Percentiles rank a stretch among this genome's conserved stretches.
Evolutionary conservation across 2,888 invertebrate species (phyloP).

Genomic region (Watsonalla cultraria): DNA sequence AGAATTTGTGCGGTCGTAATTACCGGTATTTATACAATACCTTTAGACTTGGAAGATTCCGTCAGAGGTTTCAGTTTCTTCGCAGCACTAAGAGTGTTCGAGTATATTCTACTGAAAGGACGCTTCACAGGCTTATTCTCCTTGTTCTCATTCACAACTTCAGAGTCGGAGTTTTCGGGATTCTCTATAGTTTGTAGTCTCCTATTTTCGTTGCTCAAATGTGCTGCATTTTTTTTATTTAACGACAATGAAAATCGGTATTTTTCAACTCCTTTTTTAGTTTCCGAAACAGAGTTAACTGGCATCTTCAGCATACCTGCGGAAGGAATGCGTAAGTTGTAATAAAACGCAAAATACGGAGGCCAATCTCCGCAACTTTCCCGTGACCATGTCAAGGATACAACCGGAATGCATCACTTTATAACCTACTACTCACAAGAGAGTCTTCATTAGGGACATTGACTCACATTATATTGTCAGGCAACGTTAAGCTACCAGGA

Average conservation of each 20-base stretch:
- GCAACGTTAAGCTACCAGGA: conserved; percentile 39
- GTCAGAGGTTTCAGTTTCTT: conserved; percentile 63
- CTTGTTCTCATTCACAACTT: conserved; percentile 45
- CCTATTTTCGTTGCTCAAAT: conserved; percentile 54
- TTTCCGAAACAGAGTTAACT: conserved; percentile 67
- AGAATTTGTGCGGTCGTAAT: not conserved
- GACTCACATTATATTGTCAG: conserved; percentile 72
- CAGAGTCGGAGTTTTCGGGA: conserved; percentile 37
- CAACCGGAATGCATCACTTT: conserved; percentile 23
- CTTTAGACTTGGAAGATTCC: conserved; percentile 46
- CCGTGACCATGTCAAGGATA: conserved; percentile 61
- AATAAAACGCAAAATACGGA: conserved; percentile 28
- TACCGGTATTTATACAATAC: conserved; percentile 31
- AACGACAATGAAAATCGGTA: conserved; percentile 64
- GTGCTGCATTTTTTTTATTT: conserved; percentile 65
- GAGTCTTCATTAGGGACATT: conserved; percentile 55
- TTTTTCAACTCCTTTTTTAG: conserved; percentile 66
- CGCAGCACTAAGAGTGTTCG: conserved; percentile 61
- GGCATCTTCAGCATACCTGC: conserved; percentile 78
- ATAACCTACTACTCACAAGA: conserved; percentile 52
- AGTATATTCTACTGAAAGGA: conserved; percentile 51
- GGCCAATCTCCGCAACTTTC: conserved; percentile 47
- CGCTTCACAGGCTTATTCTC: conserved; percentile 67
- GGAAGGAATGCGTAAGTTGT: conserved; percentile 25
- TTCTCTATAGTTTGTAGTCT: conserved; percentile 32